Conservation (phyloP, 2,888 invertebrate species). For the Athalia rosae region DNA sequence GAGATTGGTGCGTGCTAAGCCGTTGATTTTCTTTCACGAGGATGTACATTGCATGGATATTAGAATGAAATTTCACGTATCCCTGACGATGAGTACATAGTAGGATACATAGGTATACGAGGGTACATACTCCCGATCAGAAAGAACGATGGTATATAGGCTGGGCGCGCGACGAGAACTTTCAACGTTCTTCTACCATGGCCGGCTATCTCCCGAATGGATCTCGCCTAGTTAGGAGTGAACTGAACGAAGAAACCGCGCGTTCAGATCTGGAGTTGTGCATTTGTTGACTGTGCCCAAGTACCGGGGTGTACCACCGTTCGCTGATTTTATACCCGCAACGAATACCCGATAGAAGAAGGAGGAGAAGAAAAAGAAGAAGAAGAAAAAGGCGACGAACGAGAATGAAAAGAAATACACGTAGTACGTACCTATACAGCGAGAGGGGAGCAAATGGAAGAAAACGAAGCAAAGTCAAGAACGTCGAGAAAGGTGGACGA, state of each 20-base stretch:
- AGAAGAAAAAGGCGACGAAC: constrained; percentile 35
- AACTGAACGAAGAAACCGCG: constrained; percentile 2
- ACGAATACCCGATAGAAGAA: constrained; percentile 20
- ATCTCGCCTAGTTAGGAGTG: constrained; percentile 69
- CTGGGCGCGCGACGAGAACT: too few relatives aligned
- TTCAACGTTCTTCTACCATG: background rate
- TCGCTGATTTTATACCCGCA: constrained; percentile 24
- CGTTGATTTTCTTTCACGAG: too few relatives aligned
- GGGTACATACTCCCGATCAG: too few relatives aligned
- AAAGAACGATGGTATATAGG: too few relatives aligned
- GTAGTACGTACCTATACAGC: background rate
- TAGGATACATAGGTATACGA: too few relatives aligned
- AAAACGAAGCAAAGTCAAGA: constrained; percentile 16
- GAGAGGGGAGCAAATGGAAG: constrained; percentile 28
- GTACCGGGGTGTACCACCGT: constrained; percentile 15
- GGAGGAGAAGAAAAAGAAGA: constrained; percentile 36
- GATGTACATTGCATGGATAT: too few relatives aligned
- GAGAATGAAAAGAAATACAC: constrained; percentile 31
- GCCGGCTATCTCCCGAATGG: constrained; percentile 64
- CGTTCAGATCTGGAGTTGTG: constrained; percentile 10
- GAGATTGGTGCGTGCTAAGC: too few relatives aligned
- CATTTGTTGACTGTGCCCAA: constrained; percentile 24
- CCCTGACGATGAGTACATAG: too few relatives aligned
- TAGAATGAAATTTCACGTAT: too few relatives aligned
- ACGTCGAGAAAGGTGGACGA: too few relatives aligned